Conservation (phyloP, 2,888 invertebrate genomes). For the Diplolepis rosae region DNA sequence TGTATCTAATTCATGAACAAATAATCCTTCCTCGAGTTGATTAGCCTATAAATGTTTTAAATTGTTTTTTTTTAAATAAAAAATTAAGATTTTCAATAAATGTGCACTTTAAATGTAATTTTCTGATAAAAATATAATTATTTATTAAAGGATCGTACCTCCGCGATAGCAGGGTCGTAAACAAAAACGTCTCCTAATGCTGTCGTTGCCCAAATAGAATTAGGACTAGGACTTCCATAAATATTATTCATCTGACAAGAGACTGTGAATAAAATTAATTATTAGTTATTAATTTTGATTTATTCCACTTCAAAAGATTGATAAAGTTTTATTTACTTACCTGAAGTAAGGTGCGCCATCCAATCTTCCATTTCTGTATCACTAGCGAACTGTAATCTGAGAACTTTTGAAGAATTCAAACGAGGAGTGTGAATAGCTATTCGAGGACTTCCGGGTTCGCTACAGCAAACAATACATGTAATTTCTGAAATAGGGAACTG, state of each 20-base stretch:
- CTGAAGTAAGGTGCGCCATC: conserved; percentile 86
- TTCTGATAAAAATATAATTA: conserved; percentile 72
- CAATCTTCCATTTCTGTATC: conserved; percentile 93
- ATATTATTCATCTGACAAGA: conserved; percentile 84
- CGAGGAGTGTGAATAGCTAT: conserved; percentile 84
- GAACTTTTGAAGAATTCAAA: conserved; percentile 76
- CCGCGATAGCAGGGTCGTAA: conserved; percentile 82
- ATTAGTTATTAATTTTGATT: not conserved
- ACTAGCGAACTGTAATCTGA: conserved; percentile 86
- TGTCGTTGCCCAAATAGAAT: conserved; percentile 87
- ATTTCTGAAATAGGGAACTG: conserved; percentile 86
- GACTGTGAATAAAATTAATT: conserved; percentile 70
- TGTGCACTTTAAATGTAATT: conserved; percentile 62
- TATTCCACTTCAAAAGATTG: conserved; percentile 12
- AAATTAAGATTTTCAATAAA: conserved; percentile 56
- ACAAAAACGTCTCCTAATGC: conserved; percentile 87
- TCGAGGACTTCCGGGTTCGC: conserved; percentile 87
- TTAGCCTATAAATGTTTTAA: conserved; percentile 56
- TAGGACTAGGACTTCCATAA: conserved; percentile 81
- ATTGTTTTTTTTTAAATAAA: conserved; percentile 62
- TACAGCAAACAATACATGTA: conserved; percentile 84
- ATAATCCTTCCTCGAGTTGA: conserved; percentile 61
- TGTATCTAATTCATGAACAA: conserved; percentile 80
- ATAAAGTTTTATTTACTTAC: conserved; percentile 61
- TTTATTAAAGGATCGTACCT: too few species aligned